Conservation (phyloP, 2,888 invertebrate species). For the Ceratothoa steindachneri region DNA sequence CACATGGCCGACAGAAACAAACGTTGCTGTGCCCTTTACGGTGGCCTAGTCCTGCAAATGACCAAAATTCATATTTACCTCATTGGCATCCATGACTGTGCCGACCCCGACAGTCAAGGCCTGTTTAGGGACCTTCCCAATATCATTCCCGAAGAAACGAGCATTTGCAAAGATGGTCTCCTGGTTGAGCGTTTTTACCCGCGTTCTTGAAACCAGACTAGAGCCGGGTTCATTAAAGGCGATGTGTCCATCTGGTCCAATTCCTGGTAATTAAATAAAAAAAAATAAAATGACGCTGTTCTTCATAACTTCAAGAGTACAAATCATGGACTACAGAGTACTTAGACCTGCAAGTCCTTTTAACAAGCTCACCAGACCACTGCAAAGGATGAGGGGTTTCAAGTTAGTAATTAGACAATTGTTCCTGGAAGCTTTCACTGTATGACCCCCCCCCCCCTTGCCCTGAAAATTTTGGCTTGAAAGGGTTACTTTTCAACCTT, state of each 20-base stretch:
- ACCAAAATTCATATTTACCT: too few species aligned
- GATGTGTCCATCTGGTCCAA: constrained; percentile 99
- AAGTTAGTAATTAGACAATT: too few species aligned
- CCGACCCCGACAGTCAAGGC: constrained; percentile 98
- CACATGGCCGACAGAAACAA: too few species aligned
- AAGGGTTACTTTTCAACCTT: too few species aligned
- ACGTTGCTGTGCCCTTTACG: too few species aligned
- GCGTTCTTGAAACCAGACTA: constrained; percentile 86
- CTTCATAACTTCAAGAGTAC: not conserved
- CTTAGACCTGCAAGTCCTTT: not conserved
- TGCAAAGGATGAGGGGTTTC: not conserved
- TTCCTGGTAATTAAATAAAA: constrained; percentile 61
- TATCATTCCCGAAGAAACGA: constrained; percentile 91
- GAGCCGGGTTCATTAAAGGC: constrained; percentile 99
- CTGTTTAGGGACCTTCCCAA: constrained; percentile 86
- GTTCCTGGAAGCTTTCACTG: too few species aligned
- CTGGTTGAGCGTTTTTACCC: constrained; percentile 92
- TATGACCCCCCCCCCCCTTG: too few species aligned
- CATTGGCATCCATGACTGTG: constrained; percentile 96
- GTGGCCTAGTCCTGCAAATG: too few species aligned
- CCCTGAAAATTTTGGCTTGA: too few species aligned
- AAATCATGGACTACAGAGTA: not conserved
- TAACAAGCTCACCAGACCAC: not conserved
- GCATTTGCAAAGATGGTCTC: constrained; percentile 97
- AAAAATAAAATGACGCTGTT: not conserved